Conservation (phyloP, 2,888 invertebrate species). For the Coenonympha glycerion region DNA sequence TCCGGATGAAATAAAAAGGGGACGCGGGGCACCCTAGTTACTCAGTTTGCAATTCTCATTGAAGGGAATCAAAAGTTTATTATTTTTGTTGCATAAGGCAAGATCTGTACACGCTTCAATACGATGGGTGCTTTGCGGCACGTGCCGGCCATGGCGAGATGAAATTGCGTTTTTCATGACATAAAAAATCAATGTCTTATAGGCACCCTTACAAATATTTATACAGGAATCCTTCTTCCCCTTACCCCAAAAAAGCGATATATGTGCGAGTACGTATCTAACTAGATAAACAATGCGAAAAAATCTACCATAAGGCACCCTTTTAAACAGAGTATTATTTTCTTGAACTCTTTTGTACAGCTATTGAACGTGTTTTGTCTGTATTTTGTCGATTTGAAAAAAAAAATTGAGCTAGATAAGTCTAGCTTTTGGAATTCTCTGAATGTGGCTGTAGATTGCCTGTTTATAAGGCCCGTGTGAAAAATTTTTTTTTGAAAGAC, state of each 20-base stretch:
- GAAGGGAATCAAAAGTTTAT: constrained; percentile 17
- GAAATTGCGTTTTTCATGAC: constrained; percentile 4
- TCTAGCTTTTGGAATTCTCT: too few relatives aligned
- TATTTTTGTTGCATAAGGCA: constrained; percentile 11
- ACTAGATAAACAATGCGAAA: too few relatives aligned
- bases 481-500: too few relatives aligned
- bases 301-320: too few relatives aligned
- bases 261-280: not conserved
- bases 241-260: not conserved
- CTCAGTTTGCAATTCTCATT: constrained; percentile 14
- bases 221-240: not conserved
- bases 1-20: constrained; percentile 19
- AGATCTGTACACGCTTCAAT: constrained; percentile 15
- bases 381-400: too few relatives aligned
- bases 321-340: too few relatives aligned
- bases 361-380: too few relatives aligned
- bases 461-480: too few relatives aligned
- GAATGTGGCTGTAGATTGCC: too few relatives aligned
- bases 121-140: constrained; percentile 9
- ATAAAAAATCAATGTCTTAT: not conserved
- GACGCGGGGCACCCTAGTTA: constrained; percentile 19
- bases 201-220: not conserved
- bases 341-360: too few relatives aligned
- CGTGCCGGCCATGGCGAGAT: constrained; percentile 15
- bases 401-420: too few relatives aligned